phyloP scores from a whole-genome alignment of 2,113 vertebrate species.

The Lepus timidus region DNA sequence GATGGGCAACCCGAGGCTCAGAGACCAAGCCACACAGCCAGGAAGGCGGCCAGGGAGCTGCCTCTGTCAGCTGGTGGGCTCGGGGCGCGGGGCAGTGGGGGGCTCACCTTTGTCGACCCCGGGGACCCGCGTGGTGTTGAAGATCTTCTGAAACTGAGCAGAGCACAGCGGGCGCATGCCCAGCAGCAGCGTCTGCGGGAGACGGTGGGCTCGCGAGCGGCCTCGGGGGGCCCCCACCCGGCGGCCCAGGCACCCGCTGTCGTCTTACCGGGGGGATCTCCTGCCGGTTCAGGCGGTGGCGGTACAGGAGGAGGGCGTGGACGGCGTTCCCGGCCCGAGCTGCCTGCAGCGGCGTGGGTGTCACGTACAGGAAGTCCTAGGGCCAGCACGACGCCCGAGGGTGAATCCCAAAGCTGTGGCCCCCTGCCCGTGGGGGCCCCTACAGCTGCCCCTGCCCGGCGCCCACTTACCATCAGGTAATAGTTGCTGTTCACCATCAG shows the following conservation, averaged over 20 bases:
- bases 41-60: neutral
- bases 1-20: neutral
- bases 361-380: constrained; percentile 84
- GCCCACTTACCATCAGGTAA: constrained; percentile 91
- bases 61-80: fast-evolving
- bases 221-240: neutral
- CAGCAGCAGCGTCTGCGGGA: constrained; percentile 91
- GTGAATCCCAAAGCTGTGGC: neutral
- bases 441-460: fast-evolving
- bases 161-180: constrained; percentile 93
- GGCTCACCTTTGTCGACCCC: constrained; percentile 90
- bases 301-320: constrained; percentile 91
- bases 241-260: neutral
- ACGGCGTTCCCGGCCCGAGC: constrained; percentile 93
- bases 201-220: neutral
- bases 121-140: constrained; percentile 92
- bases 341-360: constrained; percentile 86
- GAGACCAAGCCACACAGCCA: neutral
- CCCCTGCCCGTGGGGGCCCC: no score
- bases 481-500: constrained; percentile 97
- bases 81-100: no score
- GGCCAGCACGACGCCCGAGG: neutral
- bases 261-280: constrained; percentile 92
- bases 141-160: constrained; percentile 93
- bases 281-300: constrained; percentile 91